Percentiles rank a stretch among this genome's conserved stretches.
These are phyloP conservation scores for Macrochelys suwanniensis DNA, from an alignment of 2,797 vertebrate genomes.

Conservation along the genomic window DNA sequence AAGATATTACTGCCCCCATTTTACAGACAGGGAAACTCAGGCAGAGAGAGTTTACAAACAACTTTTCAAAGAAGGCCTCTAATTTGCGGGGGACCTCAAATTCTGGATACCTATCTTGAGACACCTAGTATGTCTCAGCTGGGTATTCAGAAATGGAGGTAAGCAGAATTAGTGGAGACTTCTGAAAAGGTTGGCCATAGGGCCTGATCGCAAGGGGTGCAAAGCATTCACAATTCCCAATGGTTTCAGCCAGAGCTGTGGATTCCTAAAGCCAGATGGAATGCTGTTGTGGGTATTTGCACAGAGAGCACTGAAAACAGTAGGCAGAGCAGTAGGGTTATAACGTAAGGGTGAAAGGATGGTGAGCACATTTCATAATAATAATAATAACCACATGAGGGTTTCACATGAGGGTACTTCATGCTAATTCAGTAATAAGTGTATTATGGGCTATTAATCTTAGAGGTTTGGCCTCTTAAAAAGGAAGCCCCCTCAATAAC, in stretches of 20 bases:
- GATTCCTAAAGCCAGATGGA: not conserved
- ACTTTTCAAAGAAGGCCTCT: not conserved
- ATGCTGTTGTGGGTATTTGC: not conserved
- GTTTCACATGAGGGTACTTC: not conserved
- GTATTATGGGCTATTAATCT: not conserved
- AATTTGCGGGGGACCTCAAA: not conserved
- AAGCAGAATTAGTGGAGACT: not conserved
- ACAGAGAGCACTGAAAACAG: not conserved
- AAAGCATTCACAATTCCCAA: rapidly evolving
- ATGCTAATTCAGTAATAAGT: not conserved
- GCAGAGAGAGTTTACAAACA: not conserved
- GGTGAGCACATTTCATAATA: not conserved
- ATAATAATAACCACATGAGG: not conserved
- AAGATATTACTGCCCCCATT: conserved; percentile 31
- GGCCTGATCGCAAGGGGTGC: not conserved
- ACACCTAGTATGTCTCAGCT: not conserved
- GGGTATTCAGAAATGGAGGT: not conserved
- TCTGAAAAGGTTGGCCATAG: not conserved
- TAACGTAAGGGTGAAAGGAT: not conserved
- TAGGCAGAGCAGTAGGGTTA: not conserved
- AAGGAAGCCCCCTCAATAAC: not conserved
- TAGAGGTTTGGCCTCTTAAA: not conserved
- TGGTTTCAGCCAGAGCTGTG: not conserved
- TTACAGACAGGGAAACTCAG: conserved; percentile 1
- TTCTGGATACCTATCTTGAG: not conserved